These are phyloP conservation scores for Bicyclus anynana DNA, from an alignment of 1,140 invertebrate genomes.

Conservation along the genomic window DNA sequence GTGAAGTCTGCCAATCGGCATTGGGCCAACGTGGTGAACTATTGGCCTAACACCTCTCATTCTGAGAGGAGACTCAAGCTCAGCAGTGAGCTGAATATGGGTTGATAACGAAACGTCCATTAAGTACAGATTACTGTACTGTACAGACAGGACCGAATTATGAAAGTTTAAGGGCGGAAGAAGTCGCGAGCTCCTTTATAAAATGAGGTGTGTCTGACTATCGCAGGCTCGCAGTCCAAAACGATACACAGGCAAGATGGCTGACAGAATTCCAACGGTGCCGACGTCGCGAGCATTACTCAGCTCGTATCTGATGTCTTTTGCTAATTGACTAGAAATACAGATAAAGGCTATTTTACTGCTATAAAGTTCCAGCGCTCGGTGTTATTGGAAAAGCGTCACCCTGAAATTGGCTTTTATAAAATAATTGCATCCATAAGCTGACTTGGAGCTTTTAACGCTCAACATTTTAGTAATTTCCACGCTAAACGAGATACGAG, in stretches of 20 bases:
- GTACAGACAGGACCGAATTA: too few relatives aligned
- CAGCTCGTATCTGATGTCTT: conserved; percentile 59
- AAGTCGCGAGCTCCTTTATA: too few relatives aligned
- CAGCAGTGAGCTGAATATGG: too few relatives aligned
- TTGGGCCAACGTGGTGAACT: too few relatives aligned
- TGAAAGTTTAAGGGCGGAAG: too few relatives aligned
- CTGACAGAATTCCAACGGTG: conserved; percentile 16
- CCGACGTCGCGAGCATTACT: conserved; percentile 50
- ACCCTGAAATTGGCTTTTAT: conserved; percentile 2
- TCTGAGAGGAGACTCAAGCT: too few relatives aligned
- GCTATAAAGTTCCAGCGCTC: neutral
- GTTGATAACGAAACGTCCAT: too few relatives aligned
- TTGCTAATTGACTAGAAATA: conserved; percentile 69
- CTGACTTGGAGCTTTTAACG: neutral
- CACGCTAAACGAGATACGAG: neutral
- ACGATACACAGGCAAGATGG: conserved; percentile 19
- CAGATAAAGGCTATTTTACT: conserved; percentile 60
- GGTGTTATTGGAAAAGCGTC: neutral
- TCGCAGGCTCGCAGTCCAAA: too few relatives aligned
- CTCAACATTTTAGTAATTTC: neutral
- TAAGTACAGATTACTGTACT: too few relatives aligned
- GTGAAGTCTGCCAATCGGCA: too few relatives aligned
- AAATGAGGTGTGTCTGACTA: too few relatives aligned
- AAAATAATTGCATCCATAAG: neutral
- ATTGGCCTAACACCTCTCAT: too few relatives aligned